Conservation (phyloP, 2,797 vertebrate genomes). For the Malacoctenus gilli region DNA sequence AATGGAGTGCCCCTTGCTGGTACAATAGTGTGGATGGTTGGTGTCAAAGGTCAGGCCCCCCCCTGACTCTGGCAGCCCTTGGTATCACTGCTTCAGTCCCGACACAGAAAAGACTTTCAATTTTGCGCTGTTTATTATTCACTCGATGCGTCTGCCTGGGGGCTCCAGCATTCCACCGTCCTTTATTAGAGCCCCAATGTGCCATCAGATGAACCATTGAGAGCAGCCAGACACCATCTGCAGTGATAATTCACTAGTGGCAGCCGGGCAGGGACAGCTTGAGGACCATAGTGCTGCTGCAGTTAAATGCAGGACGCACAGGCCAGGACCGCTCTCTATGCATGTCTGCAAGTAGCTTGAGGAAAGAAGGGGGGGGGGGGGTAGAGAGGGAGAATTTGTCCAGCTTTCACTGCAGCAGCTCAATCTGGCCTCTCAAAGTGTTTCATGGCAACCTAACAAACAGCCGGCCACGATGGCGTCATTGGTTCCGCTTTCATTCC, state of each 20-base stretch:
- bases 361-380: conserved; percentile 6
- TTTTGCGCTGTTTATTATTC: conserved; percentile 77
- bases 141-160: conserved; percentile 67
- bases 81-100: conserved; percentile 67
- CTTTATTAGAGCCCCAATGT: conserved; percentile 75
- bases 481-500: conserved; percentile 79
- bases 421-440: conserved; percentile 48
- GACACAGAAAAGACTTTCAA: conserved; percentile 68
- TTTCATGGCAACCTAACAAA: conserved; percentile 82
- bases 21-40: conserved; percentile 78
- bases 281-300: conserved; percentile 54
- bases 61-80: conserved; percentile 68
- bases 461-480: conserved; percentile 68
- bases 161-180: conserved; percentile 76
- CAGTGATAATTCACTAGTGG: conserved; percentile 73
- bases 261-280: conserved; percentile 71
- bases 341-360: conserved; percentile 34
- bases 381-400: conserved; percentile 24
- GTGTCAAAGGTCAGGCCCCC: conserved; percentile 78
- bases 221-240: conserved; percentile 79
- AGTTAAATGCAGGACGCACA: conserved; percentile 59
- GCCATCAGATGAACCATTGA: conserved; percentile 80
- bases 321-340: conserved; percentile 38
- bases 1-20: conserved; percentile 72
- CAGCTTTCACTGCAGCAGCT: conserved; percentile 42